phyloP scores from a whole-genome alignment of 2,113 vertebrate species.

The Pteruthius melanotis region DNA sequence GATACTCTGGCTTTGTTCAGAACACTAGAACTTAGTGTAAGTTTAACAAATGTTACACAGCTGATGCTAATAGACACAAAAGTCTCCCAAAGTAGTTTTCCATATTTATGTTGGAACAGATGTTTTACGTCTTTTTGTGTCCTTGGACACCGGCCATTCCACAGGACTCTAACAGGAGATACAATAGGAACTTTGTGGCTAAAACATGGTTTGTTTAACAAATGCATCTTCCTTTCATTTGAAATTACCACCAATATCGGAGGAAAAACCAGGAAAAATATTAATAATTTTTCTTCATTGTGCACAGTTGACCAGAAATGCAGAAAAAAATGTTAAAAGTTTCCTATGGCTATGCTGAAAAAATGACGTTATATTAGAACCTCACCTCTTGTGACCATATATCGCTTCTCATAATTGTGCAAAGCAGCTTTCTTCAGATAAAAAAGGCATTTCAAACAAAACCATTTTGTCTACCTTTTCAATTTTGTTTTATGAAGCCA shows the following conservation, averaged over 20 bases:
- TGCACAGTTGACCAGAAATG: background rate
- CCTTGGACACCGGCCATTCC: constrained; percentile 23
- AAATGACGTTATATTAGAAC: background rate
- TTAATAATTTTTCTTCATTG: background rate
- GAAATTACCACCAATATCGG: background rate
- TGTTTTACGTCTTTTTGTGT: constrained; percentile 1
- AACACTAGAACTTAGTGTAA: background rate
- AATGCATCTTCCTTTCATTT: background rate
- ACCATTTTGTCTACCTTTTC: background rate
- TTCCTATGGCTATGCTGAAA: background rate
- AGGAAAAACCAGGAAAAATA: background rate
- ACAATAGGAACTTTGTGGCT: background rate
- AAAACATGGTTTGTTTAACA: background rate
- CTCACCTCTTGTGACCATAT: background rate
- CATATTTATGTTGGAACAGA: constrained; percentile 56
- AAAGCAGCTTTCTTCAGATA: background rate
- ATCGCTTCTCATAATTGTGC: background rate
- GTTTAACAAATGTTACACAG: constrained; percentile 43
- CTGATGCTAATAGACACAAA: constrained; percentile 37
- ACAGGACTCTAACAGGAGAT: background rate
- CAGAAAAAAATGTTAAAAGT: background rate
- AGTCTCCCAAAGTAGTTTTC: constrained; percentile 33
- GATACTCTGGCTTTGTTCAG: background rate
- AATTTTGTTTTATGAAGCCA: background rate
- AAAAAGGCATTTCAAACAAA: background rate